A percentile compares a stretch with the other conserved stretches of the same genome.
Evolutionary conservation across 2,797 vertebrate genomes (phyloP).

Genomic region (Cyclopterus lumpus): DNA sequence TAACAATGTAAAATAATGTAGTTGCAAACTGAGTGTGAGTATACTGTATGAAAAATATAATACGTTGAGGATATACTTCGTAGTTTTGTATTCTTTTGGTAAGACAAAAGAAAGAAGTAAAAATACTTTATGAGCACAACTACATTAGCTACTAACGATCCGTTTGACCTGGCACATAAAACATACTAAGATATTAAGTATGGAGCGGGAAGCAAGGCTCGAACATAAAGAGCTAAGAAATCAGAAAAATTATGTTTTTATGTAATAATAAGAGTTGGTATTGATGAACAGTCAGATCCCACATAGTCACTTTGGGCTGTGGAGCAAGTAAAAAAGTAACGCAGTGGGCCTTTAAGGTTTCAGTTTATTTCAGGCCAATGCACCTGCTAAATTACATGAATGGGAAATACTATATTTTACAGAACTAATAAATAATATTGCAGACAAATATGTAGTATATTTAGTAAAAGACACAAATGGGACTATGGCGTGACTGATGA

Average conservation of each 20-base stretch:
- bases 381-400: not conserved
- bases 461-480: not conserved
- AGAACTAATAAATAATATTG: not conserved
- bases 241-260: not conserved
- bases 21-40: not conserved
- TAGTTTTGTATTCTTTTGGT: not conserved
- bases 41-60: not conserved
- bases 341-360: not conserved
- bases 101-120: not conserved
- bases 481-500: not conserved
- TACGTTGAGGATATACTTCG: not conserved
- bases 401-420: not conserved
- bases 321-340: not conserved
- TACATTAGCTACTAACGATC: not conserved
- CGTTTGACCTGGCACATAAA: not conserved
- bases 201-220: rapidly evolving
- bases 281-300: not conserved
- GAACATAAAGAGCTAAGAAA: not conserved
- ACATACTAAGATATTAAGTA: not conserved
- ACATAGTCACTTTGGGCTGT: not conserved
- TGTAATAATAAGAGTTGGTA: not conserved
- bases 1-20: not conserved
- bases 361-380: rapidly evolving
- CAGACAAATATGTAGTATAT: not conserved
- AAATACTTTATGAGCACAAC: not conserved